phyloP scores from a whole-genome alignment of 2,888 invertebrate genomes.

The Spodoptera picta region DNA sequence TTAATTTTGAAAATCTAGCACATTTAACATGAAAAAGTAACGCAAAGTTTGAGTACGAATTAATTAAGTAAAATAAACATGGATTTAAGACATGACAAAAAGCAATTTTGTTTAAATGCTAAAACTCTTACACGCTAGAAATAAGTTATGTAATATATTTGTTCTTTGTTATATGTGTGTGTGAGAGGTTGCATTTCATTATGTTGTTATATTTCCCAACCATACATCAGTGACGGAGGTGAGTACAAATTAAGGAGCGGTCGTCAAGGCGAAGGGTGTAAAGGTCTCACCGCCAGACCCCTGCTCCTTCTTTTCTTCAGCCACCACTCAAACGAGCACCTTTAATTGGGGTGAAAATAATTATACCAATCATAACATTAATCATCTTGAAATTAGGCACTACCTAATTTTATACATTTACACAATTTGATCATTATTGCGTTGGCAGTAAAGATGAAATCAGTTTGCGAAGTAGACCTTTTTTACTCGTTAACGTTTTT shows the following conservation, averaged over 20 bases:
- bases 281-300: slow-evolving; percentile 11
- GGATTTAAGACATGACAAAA: too few species aligned
- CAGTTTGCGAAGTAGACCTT: slow-evolving; percentile 13
- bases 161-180: neutral
- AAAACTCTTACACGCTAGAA: too few species aligned
- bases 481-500: slow-evolving; percentile 25
- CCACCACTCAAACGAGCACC: slow-evolving; percentile 36
- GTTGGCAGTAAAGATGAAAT: slow-evolving; percentile 27
- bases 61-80: too few species aligned
- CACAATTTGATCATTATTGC: slow-evolving; percentile 31
- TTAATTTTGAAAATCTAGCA: too few species aligned
- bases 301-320: slow-evolving; percentile 23
- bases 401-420: slow-evolving; percentile 26
- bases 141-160: too few species aligned
- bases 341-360: slow-evolving; percentile 54
- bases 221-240: slow-evolving; percentile 42
- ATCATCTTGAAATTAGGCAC: slow-evolving; percentile 45
- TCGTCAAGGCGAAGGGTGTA: slow-evolving; percentile 28
- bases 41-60: too few species aligned
- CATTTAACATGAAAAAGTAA: too few species aligned
- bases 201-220: slow-evolving; percentile 34
- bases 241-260: slow-evolving; percentile 47
- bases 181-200: slow-evolving; percentile 38
- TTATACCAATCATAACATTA: slow-evolving; percentile 53
- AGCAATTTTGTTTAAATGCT: too few species aligned